Evolutionary conservation across 2,797 vertebrate genomes (phyloP), one percentile per base, ranked within the genome.

Genomic region (Ispidina lecontei): DNA sequence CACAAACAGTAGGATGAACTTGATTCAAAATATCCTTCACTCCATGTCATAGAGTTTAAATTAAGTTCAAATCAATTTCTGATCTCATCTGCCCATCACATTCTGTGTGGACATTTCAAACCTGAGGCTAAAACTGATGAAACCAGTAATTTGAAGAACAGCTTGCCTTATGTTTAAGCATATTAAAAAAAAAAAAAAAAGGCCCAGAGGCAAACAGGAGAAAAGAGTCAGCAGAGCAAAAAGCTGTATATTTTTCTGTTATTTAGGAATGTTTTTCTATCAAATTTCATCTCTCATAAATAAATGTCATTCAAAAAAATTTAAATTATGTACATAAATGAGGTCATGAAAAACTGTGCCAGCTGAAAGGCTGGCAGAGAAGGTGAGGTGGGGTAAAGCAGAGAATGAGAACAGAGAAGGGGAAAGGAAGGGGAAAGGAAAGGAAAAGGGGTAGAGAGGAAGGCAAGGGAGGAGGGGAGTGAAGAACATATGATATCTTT

Each of bases 81-180:
- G 63, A 91, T 70, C 64, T 90, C 64, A 73, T 67, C 31, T 82
- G 54, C n/a, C 29, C 64, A 81, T 81, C 59, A 63, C 15, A 71
- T 60, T 79, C 64, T 88, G 41, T 43, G n/a, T 1, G 1, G 67
- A 56, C 65, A 76, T 78, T 95, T 81, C 9, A 3, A 94, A 90
- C 82, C 67, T 78, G 55, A 84, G 70, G 77, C 59, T 94, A 81
- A 81, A 89, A 72, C 4, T 86, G 70, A 81, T 67, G 31, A 70
- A 94, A 84, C 28, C 26, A 91, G 56, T 81, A 78, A 86, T 76
- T 64, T 88, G 82, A 87, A 83, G 37, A 86, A 91, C 58, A 90
- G 41, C 56, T 85, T 72, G 10, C 4, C 3, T 72, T 88, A 41
- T 37, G 14, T 87, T 86, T 92, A 72, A 81, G 39, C 83, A 70